phyloP scores from a whole-genome alignment of 2,113 vertebrate genomes.

The Stercorarius parasiticus region DNA sequence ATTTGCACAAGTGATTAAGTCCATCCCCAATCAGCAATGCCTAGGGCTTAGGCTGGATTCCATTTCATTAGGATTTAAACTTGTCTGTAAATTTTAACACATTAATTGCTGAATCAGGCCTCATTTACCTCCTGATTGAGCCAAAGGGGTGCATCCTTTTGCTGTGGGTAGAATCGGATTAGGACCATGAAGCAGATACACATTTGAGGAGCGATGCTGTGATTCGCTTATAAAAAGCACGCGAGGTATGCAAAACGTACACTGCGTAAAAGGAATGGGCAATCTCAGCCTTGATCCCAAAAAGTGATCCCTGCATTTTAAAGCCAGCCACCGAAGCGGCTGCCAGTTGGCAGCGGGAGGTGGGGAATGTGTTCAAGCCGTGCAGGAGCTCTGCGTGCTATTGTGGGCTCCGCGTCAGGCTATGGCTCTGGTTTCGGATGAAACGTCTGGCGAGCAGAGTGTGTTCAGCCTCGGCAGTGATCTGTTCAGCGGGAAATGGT shows the following conservation, averaged over 20 bases:
- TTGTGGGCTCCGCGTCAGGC: not conserved
- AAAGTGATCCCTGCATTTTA: not conserved
- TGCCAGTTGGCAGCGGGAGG: slow-evolving; percentile 10
- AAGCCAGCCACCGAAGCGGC: not conserved
- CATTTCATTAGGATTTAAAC: not conserved
- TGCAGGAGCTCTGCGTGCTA: rapidly evolving
- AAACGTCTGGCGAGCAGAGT: not conserved
- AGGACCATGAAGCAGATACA: not conserved
- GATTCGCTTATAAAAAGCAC: not conserved
- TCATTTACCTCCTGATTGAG: not conserved
- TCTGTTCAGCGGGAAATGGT: not conserved
- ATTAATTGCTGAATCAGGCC: not conserved
- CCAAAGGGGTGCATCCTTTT: not conserved
- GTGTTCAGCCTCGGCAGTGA: not conserved
- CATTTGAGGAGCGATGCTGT: not conserved
- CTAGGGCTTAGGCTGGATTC: not conserved
- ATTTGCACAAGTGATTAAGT: not conserved
- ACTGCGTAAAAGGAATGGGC: rapidly evolving
- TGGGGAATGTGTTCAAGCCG: not conserved
- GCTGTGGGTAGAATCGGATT: not conserved
- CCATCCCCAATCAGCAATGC: not conserved
- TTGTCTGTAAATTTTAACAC: not conserved
- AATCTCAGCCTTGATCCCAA: not conserved
- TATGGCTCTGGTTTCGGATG: not conserved
- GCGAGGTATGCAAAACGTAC: not conserved